Evolutionary conservation across 2,888 invertebrate genomes (phyloP), one percentile per base, ranked within the genome.

Genomic region (Lycocerus yunnanus): DNA sequence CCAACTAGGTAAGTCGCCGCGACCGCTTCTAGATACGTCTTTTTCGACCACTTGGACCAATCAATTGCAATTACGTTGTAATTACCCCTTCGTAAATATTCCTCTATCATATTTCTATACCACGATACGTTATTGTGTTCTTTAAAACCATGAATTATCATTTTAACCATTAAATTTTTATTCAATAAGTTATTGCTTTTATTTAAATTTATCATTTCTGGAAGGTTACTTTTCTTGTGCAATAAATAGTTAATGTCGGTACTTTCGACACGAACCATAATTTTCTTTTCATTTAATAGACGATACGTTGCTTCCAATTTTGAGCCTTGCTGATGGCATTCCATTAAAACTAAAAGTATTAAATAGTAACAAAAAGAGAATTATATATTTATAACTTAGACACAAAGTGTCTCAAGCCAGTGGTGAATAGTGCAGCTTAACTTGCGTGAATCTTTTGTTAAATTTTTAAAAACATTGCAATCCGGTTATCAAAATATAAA

Each of bases 51-150:
- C 58, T 78, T 78, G 16, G 83, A 83, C 90, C 90, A 91, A 80
- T 90, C 89, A 1, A 90, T 86, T 10, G 86, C 85, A 20, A 90
- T 85, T 3, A 90, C 84, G 77, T 90, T 90, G 74, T 84, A 86
- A 75, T 88, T 84, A 1, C 82, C 86, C n/a, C 76, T 82, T 9
- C 77, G 80, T 15, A 89, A 80, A 75, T 88, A 89, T 72, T 87
- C 88, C 58, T 82, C 80, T 8, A 85, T 84, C 72, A 88, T 80
- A 1, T 75, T 78, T 73, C 80, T 77, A 71, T 83, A 84, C 84
- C 86, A 87, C 1, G 80, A 77, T 14, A 83, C 81, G 27, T 81
- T 81, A 14, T 82, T 84, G 68, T 84, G 86, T 74, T 88, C 88
- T 2, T 85, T 84, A 87, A 88, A 89, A 15, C 89, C 89, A 72